Base-by-base conservation (phyloP, 2,888 invertebrate species). In the Clusia tigrina region DNA sequence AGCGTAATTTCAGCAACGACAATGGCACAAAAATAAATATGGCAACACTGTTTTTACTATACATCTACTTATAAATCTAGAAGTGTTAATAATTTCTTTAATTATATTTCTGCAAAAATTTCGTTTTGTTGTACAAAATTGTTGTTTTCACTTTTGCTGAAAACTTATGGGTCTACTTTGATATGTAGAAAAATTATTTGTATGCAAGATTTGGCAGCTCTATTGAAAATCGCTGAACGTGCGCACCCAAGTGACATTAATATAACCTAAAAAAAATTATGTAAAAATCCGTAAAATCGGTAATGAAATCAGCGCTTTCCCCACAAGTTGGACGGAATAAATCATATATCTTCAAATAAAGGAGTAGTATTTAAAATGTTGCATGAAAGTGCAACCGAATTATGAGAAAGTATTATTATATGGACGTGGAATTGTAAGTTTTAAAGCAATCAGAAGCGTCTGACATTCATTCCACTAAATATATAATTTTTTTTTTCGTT, bases 391-490 rank as follows among this genome's bases (percentile, higher is more conserved):
- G 56, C 67, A 66, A 69, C 66, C 62, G 67, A 71, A 72, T 67
- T 70, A 85, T 85, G 85, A 79, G 73, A 65, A 75, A 46, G 71
- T 86, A 85, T 76, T 85, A 84, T 78, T 88, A 87, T 74, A 78
- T 88, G 73, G 87, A 87, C 74, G 81, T 88, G 60, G 81, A 85
- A 76, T 81, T 88, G 87, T 87, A 84, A 86, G 87, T 86, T 18
- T 9, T 42, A 37, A 37, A 54, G 20, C 68, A 63, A 72, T 69
- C 64, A 2, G 58, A 20, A 2, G 20, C 6, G 5, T 18, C 18
- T 22, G 5, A 48, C 32, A 12, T 6, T 9, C 6, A 12, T 9
- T 9, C 6, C 32, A 12, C 6, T 9, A 48, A 5, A 18, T 20
- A 20, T 20, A 3, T 5, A 48, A 18, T 15, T 20, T 48, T 48